Percentiles rank a stretch among this genome's conserved stretches.
phyloP scores from a whole-genome alignment of 1,140 invertebrate species.

The Hypsibius dujardini region DNA sequence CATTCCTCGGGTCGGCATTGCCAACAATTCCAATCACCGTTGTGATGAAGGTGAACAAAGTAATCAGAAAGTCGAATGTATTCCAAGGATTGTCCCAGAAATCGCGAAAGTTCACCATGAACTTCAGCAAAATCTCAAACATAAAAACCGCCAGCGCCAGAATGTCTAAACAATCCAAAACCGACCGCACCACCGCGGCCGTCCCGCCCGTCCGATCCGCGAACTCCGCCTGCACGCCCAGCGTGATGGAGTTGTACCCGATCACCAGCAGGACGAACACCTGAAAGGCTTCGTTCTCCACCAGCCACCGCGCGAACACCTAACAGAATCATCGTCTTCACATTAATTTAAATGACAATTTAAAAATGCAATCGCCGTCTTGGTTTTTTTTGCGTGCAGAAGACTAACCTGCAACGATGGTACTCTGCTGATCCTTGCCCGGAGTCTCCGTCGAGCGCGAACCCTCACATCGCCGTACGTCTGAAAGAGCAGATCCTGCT shows the following conservation, averaged over 20 bases:
- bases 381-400: too few species aligned
- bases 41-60: slow-evolving; percentile 23
- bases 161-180: slow-evolving; percentile 25
- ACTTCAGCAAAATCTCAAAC: slow-evolving; percentile 27
- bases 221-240: slow-evolving; percentile 6
- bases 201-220: background rate
- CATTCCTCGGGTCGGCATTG: background rate
- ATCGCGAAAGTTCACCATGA: slow-evolving; percentile 26
- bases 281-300: slow-evolving; percentile 11
- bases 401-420: background rate
- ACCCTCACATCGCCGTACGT: slow-evolving; percentile 12
- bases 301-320: background rate
- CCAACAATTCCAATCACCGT: slow-evolving; percentile 20
- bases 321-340: too few species aligned
- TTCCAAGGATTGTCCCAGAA: slow-evolving; percentile 29
- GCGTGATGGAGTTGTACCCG: background rate
- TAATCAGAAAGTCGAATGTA: slow-evolving; percentile 26
- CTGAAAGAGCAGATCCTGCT: slow-evolving; percentile 11
- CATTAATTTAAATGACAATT: background rate
- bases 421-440: background rate
- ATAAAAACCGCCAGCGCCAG: slow-evolving; percentile 26
- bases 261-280: slow-evolving; percentile 8
- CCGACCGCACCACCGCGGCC: background rate
- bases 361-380: background rate
- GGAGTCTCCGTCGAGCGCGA: background rate